Conservation (phyloP, 2,113 vertebrate species). For the Gulo gulo region DNA sequence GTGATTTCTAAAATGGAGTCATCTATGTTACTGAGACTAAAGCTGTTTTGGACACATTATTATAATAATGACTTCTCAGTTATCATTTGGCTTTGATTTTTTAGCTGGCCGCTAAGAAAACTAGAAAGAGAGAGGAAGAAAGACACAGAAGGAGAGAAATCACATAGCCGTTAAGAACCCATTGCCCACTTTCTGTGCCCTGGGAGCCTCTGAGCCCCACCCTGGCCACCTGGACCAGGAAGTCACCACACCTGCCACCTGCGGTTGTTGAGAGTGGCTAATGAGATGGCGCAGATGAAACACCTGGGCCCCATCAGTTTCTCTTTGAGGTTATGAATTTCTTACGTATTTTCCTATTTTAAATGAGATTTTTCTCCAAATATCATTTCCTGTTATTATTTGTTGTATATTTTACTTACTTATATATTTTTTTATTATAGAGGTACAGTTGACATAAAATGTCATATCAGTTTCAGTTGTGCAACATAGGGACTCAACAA, state of each 20-base stretch:
- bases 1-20: neutral
- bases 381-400: neutral
- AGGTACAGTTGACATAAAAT: neutral
- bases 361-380: neutral
- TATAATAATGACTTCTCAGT: neutral
- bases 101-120: neutral
- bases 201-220: neutral
- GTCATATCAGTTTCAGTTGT: neutral
- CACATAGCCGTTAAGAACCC: accelerated
- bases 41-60: too few relatives aligned
- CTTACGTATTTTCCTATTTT: neutral
- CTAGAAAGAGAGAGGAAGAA: neutral
- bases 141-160: neutral
- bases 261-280: too few relatives aligned
- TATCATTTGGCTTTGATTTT: neutral
- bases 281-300: neutral
- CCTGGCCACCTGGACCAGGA: too few relatives aligned
- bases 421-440: neutral
- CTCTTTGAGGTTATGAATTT: neutral
- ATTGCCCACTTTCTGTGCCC: neutral
- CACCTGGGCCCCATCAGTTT: neutral
- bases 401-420: neutral
- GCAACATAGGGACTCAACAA: neutral
- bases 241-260: neutral
- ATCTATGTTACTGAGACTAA: neutral